A percentile compares a stretch with the other conserved stretches of the same genome.
These are phyloP conservation scores for Lepus oiostolus DNA, from an alignment of 2,797 vertebrate species.

Conservation along the genomic window DNA sequence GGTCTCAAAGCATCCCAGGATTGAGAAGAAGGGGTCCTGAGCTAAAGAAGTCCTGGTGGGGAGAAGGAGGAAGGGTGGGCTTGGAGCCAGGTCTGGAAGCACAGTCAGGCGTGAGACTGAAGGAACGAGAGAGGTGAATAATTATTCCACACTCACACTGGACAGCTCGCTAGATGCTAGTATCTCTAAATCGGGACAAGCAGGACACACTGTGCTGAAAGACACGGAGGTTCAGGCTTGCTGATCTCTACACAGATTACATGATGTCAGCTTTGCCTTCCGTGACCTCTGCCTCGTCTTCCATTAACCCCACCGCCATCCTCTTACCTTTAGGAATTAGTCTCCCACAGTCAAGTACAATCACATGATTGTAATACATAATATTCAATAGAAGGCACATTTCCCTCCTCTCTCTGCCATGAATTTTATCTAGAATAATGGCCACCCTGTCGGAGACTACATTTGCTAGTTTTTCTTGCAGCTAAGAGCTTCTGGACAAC, in stretches of 20 bases:
- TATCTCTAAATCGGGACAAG: conserved; percentile 33
- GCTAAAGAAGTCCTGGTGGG: background rate
- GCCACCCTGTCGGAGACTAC: background rate
- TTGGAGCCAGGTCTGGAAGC: background rate
- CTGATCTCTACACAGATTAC: background rate
- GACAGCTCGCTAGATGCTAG: background rate
- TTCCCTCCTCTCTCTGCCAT: background rate
- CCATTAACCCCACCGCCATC: background rate
- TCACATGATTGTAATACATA: background rate
- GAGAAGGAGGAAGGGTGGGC: background rate
- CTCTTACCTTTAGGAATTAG: conserved; percentile 16
- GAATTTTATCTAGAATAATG: background rate
- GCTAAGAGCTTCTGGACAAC: background rate
- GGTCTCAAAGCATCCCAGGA: background rate
- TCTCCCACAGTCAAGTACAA: background rate
- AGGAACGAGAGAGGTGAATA: background rate
- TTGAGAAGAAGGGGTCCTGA: background rate
- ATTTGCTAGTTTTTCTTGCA: background rate
- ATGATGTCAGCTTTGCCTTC: background rate
- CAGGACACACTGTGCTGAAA: conserved; percentile 1
- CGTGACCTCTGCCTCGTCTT: background rate
- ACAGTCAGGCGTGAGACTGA: background rate
- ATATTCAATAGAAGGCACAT: background rate
- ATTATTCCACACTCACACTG: conserved; percentile 8
- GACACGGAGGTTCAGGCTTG: background rate